These are phyloP conservation scores for Eleutherodactylus coqui DNA, from an alignment of 2,797 vertebrate genomes.

Conservation along the genomic window DNA sequence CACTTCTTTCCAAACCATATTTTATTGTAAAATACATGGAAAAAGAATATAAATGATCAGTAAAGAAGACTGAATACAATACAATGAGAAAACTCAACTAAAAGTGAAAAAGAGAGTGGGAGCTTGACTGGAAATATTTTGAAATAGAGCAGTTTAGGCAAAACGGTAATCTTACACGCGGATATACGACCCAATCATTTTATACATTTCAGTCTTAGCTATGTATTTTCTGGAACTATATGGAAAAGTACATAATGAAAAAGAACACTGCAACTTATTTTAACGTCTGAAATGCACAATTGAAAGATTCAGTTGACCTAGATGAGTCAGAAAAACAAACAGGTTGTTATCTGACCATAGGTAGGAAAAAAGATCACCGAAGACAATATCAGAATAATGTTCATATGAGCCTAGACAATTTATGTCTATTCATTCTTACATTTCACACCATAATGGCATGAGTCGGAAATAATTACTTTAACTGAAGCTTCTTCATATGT, in stretches of 20 bases:
- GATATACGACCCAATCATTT: too few relatives aligned
- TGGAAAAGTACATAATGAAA: neutral
- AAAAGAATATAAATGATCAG: too few relatives aligned
- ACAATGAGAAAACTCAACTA: too few relatives aligned
- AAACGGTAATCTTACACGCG: too few relatives aligned
- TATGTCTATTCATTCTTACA: neutral
- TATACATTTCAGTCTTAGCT: neutral
- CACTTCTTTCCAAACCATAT: too few relatives aligned
- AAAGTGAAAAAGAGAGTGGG: too few relatives aligned
- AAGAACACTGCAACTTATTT: neutral
- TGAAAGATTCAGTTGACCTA: slow-evolving; percentile 12
- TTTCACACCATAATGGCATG: neutral
- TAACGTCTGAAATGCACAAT: neutral
- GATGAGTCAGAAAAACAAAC: slow-evolving; percentile 33
- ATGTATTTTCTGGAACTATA: neutral
- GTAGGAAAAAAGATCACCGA: neutral
- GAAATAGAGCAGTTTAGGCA: too few relatives aligned
- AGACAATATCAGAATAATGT: neutral
- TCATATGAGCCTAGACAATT: neutral
- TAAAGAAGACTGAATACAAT: too few relatives aligned
- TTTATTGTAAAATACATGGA: too few relatives aligned
- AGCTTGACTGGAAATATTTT: too few relatives aligned
- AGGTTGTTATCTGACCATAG: slow-evolving; percentile 15
- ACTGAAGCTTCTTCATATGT: neutral
- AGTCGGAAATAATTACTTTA: slow-evolving; percentile 4